Evolutionary conservation across 1,140 invertebrate species (phyloP), one percentile per base, ranked within the genome.

Genomic region (Aphidius gifuensis): DNA sequence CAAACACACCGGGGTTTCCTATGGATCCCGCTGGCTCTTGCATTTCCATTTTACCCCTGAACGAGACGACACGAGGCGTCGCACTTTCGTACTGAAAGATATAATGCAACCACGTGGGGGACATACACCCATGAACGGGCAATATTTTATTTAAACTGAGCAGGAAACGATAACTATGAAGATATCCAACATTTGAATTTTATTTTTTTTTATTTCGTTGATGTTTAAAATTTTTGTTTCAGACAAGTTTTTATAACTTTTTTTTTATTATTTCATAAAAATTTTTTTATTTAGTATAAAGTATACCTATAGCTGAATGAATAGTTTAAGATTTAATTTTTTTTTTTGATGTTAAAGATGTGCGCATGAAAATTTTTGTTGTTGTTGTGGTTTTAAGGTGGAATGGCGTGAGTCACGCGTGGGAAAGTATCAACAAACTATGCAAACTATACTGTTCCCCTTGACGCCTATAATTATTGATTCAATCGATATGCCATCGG

Each of bases 21-120:
- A 64, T 71, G 60, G 45, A 71, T 61, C 72, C 73, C 65, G 73
- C 67, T 74, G 72, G 9, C 62, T 66, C 64, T 69, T 53, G 67
- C 69, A 75, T 75, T 75, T 73, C 72, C 73, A 75, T 74, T 74
- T 73, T 69, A 73, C 69, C 62, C 71, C 59, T 58, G 64, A 58
- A 43, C 45, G 56, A 47, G 56, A 58, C 40, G 42, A 45, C 48
- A 50, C 38, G 46, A 50, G 32, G 40, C 43, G 58, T 9, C 23
- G 23, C 23, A 32, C 38, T 23, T 16, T 46, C 32, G 49, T 44
- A 49, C 48, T 51, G n/a, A 5, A 39, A 23, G 46, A 43, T 46
- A 60, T 47, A 39, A 39, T 42, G 47, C 23, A 32, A 32, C 47
- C 53, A 44, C 39, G 53, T 55, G 53, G 53, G 40, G 9, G 40